phyloP scores from a whole-genome alignment of 2,797 vertebrate genomes.

The Rhincodon typus region DNA sequence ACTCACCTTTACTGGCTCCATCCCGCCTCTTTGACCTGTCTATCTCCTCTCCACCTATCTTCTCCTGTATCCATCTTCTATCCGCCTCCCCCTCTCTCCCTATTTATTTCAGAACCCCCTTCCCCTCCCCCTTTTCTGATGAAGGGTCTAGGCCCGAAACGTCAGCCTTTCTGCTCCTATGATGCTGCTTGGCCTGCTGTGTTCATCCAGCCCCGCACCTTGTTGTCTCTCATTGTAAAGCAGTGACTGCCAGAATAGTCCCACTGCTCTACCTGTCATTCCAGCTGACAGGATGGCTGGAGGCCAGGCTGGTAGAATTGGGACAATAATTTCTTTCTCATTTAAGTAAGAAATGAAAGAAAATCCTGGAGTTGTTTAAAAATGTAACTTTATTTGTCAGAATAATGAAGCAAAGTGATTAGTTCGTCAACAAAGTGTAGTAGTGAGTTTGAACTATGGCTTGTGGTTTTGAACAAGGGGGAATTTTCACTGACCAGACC shows the following conservation, averaged over 20 bases:
- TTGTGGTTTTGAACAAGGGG: neutral
- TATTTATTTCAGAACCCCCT: no score
- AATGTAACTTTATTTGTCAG: neutral
- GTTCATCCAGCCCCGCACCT: no score
- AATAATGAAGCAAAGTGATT: neutral
- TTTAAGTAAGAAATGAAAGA: neutral
- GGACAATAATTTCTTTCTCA: neutral
- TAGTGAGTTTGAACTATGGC: neutral
- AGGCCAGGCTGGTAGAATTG: neutral
- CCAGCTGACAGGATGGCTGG: neutral
- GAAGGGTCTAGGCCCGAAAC: no score
- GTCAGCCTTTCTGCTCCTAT: no score
- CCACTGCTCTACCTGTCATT: neutral
- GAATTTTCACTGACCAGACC: no score
- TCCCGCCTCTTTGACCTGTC: no score
- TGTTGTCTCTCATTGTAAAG: neutral
- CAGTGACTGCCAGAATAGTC: neutral
- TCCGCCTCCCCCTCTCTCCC: no score
- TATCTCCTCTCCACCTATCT: no score
- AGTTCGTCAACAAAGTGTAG: neutral
- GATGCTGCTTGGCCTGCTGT: no score
- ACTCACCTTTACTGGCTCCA: no score
- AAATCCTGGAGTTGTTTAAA: neutral
- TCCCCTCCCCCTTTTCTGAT: no score
- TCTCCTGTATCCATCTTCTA: no score